phyloP scores from a whole-genome alignment of 1,140 invertebrate genomes.

The Wiebesia pumilae region DNA sequence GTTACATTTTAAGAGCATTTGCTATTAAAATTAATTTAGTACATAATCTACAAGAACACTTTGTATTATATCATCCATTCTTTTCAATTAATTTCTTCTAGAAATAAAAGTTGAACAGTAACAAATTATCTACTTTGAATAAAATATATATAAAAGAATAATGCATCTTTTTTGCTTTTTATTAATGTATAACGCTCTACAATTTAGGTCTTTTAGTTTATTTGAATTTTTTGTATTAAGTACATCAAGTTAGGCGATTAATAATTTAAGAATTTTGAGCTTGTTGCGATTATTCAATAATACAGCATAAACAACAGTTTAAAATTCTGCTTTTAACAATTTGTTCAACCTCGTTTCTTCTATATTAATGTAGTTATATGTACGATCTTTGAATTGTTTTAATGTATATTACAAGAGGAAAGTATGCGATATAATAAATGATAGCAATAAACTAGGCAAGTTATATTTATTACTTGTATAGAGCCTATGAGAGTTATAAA shows the following conservation, averaged over 20 bases:
- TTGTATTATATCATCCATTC: background rate
- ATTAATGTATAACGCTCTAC: background rate
- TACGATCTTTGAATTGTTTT: background rate
- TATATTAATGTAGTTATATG: background rate
- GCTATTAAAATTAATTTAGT: background rate
- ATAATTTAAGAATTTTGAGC: no score
- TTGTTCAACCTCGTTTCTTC: background rate
- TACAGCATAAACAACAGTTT: background rate
- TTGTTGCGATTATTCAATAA: background rate
- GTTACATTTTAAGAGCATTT: background rate
- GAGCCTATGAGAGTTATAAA: no score
- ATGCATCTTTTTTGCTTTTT: background rate
- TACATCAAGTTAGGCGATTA: background rate
- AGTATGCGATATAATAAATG: background rate
- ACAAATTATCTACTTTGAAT: background rate
- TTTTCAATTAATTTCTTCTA: background rate
- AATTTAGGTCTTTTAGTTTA: background rate
- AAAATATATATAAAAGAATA: background rate
- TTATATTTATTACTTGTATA: no score
- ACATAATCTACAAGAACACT: background rate
- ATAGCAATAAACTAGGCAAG: background rate
- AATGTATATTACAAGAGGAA: background rate
- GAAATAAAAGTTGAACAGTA: conserved; percentile 1
- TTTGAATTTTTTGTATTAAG: background rate
- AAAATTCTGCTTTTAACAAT: background rate